Conservation (phyloP, 2,113 vertebrate genomes). For the Rhynchopsitta pachyrhyncha region DNA sequence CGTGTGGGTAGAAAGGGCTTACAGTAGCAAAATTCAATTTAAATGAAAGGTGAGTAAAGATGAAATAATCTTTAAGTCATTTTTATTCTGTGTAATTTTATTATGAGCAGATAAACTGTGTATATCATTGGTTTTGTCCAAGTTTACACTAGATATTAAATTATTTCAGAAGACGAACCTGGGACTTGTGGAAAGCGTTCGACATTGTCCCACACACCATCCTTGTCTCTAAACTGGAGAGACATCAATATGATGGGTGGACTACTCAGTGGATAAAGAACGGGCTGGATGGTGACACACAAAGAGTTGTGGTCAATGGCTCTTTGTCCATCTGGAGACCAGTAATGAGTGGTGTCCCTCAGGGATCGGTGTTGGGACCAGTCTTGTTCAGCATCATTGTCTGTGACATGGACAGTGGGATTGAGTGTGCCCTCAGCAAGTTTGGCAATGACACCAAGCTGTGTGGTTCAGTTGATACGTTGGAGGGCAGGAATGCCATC, state of each 20-base stretch:
- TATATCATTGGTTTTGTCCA: slow-evolving; percentile 44
- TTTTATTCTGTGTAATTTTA: slow-evolving; percentile 63
- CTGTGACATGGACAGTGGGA: not conserved
- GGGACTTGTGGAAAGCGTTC: not conserved
- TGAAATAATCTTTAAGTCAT: slow-evolving; percentile 52
- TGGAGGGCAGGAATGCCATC: too few relatives aligned
- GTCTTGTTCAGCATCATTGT: not conserved
- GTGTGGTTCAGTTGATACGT: too few relatives aligned
- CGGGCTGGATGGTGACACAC: not conserved
- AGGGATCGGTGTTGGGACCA: not conserved
- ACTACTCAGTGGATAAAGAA: not conserved
- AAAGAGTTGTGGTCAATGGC: not conserved
- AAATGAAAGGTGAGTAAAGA: slow-evolving; percentile 43
- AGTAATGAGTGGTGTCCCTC: not conserved
- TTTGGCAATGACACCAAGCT: not conserved
- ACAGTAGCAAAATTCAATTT: slow-evolving; percentile 45
- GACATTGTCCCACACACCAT: not conserved
- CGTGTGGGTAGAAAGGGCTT: not conserved
- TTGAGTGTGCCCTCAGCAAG: not conserved
- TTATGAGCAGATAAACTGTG: slow-evolving; percentile 39
- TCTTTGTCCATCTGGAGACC: not conserved
- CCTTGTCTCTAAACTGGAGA: not conserved
- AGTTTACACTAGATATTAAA: slow-evolving; percentile 37
- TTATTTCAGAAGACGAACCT: slow-evolving; percentile 37
- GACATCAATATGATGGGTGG: not conserved